Base-by-base conservation (phyloP, 2,797 vertebrate genomes). In the Etheostoma perlongum region DNA sequence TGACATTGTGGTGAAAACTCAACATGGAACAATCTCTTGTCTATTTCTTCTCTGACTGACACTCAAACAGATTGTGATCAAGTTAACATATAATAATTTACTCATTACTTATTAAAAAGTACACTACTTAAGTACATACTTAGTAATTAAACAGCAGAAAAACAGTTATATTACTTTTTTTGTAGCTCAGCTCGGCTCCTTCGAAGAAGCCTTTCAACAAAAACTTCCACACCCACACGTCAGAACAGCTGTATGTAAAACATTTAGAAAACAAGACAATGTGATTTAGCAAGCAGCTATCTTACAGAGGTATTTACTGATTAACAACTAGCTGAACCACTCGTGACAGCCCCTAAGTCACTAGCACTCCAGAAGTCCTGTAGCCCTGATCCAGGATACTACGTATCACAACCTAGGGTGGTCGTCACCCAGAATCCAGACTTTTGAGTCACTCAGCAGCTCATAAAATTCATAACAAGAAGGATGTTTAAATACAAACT, bases 1-100 rank as follows among this genome's bases (percentile, higher is more conserved):
- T 73, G 62, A 88, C 76, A 85, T 62, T 83, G 66, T 62, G 40
- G 23, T 76, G 21, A 78, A 84, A 82, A 79, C 63, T 75, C 54
- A 62, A 54, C 0, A 33, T 59, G 18, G 19, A 70, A 74, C 27
- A 68, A 63, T 72, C 59, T 67, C 33, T 60, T 6, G 36, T 40
- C 36, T 11, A 36, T 70, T 76, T 79, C 55, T 66, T 71, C 16
- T 79, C 53, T 9, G 53, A 25, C 53, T 27, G 33, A 62, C 44
- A 62, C 44, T 46, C 12, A 73, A 71, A 68, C n/a, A 51, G 46
- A 59, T n/a, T 5, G 55, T 10, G 7, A 30, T 6, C 46, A 58
- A 55, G 23, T 23, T 60, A 57, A 74, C 59, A 64, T 63, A 0
- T 25, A 30, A 44, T 75, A 4, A 68, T 72, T 62, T 30, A 0